Evolutionary conservation across 2,113 vertebrate species (phyloP).

Genomic region (Prolemur simus): DNA sequence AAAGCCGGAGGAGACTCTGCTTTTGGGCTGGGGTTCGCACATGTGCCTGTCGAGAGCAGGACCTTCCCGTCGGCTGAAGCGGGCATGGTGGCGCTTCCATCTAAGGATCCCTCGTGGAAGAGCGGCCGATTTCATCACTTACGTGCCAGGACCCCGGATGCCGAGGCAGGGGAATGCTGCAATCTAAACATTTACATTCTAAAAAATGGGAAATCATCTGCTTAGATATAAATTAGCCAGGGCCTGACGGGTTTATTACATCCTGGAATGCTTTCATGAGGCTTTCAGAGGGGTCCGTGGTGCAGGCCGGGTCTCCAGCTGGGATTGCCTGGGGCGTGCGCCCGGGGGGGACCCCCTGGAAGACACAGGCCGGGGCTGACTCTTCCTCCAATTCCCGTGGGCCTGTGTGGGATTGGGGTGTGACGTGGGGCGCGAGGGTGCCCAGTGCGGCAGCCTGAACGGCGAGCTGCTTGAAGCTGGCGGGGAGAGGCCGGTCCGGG

Average conservation of each 20-base stretch:
- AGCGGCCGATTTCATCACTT: constrained; percentile 51
- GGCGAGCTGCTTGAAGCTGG: background rate
- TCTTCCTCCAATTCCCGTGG: background rate
- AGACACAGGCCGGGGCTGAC: background rate
- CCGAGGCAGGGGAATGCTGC: constrained; percentile 75
- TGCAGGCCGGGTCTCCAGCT: constrained; percentile 70
- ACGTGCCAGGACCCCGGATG: constrained; percentile 74
- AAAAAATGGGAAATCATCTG: constrained; percentile 83
- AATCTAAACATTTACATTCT: constrained; percentile 85
- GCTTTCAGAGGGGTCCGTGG: constrained; percentile 72
- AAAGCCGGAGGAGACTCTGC: background rate
- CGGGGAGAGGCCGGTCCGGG: background rate
- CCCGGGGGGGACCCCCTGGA: background rate
- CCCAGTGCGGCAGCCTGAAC: background rate
- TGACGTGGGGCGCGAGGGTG: background rate
- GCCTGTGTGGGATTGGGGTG: background rate
- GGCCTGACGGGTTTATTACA: constrained; percentile 81
- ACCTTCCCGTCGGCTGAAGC: constrained; percentile 12
- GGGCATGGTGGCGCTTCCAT: constrained; percentile 57
- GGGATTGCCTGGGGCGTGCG: constrained; percentile 44
- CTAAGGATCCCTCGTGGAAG: constrained; percentile 68
- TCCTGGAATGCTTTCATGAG: constrained; percentile 82
- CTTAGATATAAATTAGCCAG: constrained; percentile 80
- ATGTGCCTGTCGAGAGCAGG: background rate
- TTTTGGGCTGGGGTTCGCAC: background rate